Evolutionary conservation across 92 coral and sea anemone genomes (phyloP), one percentile per base, ranked within the genome.

Genomic region (Bergia puertoricense): DNA sequence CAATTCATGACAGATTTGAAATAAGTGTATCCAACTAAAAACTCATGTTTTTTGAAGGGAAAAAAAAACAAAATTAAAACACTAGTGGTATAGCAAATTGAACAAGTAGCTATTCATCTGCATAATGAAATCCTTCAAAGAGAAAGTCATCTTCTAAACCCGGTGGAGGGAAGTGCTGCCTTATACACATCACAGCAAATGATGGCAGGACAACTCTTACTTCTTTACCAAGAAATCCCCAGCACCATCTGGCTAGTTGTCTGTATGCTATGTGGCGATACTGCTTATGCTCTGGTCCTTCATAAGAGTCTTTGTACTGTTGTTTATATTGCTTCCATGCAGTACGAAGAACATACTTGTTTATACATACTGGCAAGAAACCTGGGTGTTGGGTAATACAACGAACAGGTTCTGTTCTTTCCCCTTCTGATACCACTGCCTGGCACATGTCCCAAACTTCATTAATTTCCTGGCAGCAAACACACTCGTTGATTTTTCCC

Each of bases 151-250:
- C 85, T 51, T 51, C 90, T 39, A 40, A 46, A 43, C 73, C 90
- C 57, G 85, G 90, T 23, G 90, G 85, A 66, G 76, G 76, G 45
- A 36, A 88, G 40, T 77, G 74, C 8, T 69, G 77, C 51, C 90
- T 59, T 50, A 88, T 81, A 72, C 90, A 88, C 65, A 74, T 88
- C n/a, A 88, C 90, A 18, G 90, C 90, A 81, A 86, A 80, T 45
- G 90, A 80, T 80, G 75, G 90, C 85, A 88, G 76, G 9, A 77
- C 76, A 36, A 88, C 90, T 80, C 90, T 88, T 37, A 81, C 84
- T 48, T 88, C 90, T n/a, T 80, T 88, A 44, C 81, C 90, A 41
- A 88, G 68, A 81, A 71, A 46, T 38, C 86, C 90, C 90, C 90
- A 88, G 72, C 90, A 81, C 90, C 80, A 88, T 73, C 90, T 30